Conservation (phyloP, 2,888 invertebrate species). For the Xestia rhomboidea region DNA sequence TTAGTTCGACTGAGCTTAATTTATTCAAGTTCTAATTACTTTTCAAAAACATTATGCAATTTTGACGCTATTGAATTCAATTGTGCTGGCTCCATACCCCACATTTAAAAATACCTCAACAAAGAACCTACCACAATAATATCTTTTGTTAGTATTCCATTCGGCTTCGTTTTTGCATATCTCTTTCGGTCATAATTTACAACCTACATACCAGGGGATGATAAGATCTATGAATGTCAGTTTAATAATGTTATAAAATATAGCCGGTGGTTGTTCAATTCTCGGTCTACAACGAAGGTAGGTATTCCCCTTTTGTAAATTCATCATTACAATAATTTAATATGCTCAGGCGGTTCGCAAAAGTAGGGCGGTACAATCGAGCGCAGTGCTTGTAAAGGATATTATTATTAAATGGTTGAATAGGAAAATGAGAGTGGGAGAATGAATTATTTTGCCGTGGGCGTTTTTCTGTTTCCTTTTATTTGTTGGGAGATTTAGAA, state of each 20-base stretch:
- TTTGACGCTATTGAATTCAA: neutral
- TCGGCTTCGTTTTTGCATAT: slow-evolving; percentile 60
- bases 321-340: slow-evolving; percentile 75
- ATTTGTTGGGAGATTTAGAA: slow-evolving; percentile 5
- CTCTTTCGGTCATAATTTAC: slow-evolving; percentile 61
- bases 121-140: slow-evolving; percentile 34
- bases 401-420: slow-evolving; percentile 47
- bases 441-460: slow-evolving; percentile 37
- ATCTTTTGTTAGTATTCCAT: slow-evolving; percentile 55
- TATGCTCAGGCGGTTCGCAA: slow-evolving; percentile 63
- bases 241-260: slow-evolving; percentile 67
- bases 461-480: slow-evolving; percentile 14
- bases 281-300: slow-evolving; percentile 55
- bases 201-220: slow-evolving; percentile 56
- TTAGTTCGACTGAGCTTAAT: neutral
- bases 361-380: slow-evolving; percentile 67
- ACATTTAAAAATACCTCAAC: slow-evolving; percentile 14
- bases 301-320: slow-evolving; percentile 70
- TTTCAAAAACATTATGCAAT: neutral
- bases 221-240: slow-evolving; percentile 66
- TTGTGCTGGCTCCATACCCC: neutral
- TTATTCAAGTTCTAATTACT: neutral
- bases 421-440: slow-evolving; percentile 32
- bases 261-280: slow-evolving; percentile 58
- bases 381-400: slow-evolving; percentile 49